Evolutionary conservation across 2,888 invertebrate genomes (phyloP).

Genomic region (Maniola hyperantus): DNA sequence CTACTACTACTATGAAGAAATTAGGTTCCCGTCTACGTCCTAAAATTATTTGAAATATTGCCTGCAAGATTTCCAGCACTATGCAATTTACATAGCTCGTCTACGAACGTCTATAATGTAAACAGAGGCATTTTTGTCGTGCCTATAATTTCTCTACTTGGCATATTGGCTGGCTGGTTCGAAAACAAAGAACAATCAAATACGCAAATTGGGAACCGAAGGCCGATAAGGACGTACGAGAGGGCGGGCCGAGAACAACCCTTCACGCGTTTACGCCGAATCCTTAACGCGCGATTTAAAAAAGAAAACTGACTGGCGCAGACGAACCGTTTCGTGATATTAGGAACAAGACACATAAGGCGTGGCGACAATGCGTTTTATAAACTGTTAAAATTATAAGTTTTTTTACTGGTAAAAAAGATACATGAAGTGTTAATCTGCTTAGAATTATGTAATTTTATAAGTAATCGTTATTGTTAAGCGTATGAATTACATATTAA

Average conservation of each 20-base stretch:
- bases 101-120: not conserved
- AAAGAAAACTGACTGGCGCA: conserved; percentile 78
- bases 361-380: not conserved
- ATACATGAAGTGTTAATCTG: too few relatives aligned
- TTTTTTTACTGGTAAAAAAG: too few relatives aligned
- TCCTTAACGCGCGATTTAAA: conserved; percentile 82
- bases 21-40: too few relatives aligned
- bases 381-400: not conserved
- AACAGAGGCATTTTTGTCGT: conserved; percentile 5
- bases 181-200: conserved; percentile 35
- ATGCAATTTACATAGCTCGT: not conserved
- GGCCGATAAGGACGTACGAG: conserved; percentile 65
- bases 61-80: not conserved
- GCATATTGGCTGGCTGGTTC: conserved; percentile 17
- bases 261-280: conserved; percentile 79
- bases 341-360: conserved; percentile 54
- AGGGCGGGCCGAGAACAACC: conserved; percentile 64
- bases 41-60: not conserved
- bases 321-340: conserved; percentile 74
- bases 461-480: too few relatives aligned
- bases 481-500: too few relatives aligned
- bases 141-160: not conserved
- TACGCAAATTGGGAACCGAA: conserved; percentile 40
- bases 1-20: too few relatives aligned
- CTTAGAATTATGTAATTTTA: too few relatives aligned